These are phyloP conservation scores for Lithophane socia DNA, from an alignment of 2,888 invertebrate genomes.

Conservation along the genomic window DNA sequence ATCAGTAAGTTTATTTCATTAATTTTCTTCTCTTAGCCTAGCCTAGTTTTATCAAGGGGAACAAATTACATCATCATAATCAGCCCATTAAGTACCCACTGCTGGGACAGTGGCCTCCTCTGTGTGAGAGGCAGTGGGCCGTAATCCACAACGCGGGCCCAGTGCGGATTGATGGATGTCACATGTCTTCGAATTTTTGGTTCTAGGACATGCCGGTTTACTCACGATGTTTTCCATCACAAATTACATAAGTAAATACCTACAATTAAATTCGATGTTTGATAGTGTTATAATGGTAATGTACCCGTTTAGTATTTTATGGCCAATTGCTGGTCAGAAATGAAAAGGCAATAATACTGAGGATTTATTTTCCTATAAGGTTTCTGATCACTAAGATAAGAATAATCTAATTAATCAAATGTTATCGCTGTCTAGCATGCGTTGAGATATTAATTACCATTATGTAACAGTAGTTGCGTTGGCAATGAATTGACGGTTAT, in stretches of 20 bases:
- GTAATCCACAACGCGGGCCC: no score
- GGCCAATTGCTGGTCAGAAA: neutral
- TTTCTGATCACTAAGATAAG: neutral
- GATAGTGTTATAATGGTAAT: neutral
- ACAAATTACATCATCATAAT: neutral
- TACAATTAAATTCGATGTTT: neutral
- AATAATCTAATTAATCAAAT: neutral
- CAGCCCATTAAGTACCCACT: no score
- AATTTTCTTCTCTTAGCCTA: neutral
- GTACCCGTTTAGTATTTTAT: neutral
- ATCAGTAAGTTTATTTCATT: constrained; percentile 73
- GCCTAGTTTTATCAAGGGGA: no score
- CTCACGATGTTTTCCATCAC: no score
- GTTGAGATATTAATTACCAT: constrained; percentile 31
- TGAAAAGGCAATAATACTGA: neutral
- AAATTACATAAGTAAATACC: neutral
- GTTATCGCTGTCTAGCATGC: neutral
- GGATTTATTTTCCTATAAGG: neutral
- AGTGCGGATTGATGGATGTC: no score
- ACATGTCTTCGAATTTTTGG: no score
- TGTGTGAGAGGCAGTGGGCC: no score
- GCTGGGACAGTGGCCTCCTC: no score
- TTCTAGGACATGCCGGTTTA: no score
- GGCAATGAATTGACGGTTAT: constrained; percentile 13
- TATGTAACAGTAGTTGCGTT: constrained; percentile 5